phyloP scores from a whole-genome alignment of 2,113 vertebrate genomes.

The Talpa occidentalis region DNA sequence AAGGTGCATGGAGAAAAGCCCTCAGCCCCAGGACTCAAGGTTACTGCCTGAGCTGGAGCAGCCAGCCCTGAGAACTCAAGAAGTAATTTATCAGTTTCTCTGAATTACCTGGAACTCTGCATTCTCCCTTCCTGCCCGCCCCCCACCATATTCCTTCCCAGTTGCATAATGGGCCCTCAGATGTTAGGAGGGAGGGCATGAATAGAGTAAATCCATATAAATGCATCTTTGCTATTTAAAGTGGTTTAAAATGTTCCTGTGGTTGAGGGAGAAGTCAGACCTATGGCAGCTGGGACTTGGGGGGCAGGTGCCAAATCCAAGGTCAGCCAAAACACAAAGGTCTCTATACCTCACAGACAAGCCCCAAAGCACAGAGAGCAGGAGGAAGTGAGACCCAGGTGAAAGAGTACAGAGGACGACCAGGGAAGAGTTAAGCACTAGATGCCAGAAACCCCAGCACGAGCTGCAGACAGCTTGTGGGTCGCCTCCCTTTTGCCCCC shows the following conservation, averaged over 20 bases:
- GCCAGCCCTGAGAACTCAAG: conserved; percentile 37
- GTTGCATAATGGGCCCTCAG: conserved; percentile 4
- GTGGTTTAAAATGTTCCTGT: neutral
- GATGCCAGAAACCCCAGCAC: neutral
- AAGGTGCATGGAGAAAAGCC: neutral
- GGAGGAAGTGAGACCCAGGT: neutral
- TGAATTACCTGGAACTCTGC: conserved; percentile 60
- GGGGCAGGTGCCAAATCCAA: conserved; percentile 8
- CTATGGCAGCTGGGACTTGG: neutral
- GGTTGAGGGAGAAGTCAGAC: neutral
- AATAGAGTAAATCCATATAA: neutral
- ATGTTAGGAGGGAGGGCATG: neutral
- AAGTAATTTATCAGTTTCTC: conserved; percentile 15
- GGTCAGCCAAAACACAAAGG: neutral
- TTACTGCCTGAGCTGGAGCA: neutral
- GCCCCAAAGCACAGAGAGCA: neutral
- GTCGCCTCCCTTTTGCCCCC: neutral
- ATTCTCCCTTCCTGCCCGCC: neutral
- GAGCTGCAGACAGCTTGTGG: neutral
- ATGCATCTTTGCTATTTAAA: conserved; percentile 1
- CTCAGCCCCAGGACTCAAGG: neutral
- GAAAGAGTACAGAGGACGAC: neutral
- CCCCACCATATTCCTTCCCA: neutral
- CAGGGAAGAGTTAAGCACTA: neutral
- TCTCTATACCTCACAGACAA: neutral